Evolutionary conservation across 92 coral and sea anemone species (phyloP).

Genomic region (Epizoanthus scotinus): DNA sequence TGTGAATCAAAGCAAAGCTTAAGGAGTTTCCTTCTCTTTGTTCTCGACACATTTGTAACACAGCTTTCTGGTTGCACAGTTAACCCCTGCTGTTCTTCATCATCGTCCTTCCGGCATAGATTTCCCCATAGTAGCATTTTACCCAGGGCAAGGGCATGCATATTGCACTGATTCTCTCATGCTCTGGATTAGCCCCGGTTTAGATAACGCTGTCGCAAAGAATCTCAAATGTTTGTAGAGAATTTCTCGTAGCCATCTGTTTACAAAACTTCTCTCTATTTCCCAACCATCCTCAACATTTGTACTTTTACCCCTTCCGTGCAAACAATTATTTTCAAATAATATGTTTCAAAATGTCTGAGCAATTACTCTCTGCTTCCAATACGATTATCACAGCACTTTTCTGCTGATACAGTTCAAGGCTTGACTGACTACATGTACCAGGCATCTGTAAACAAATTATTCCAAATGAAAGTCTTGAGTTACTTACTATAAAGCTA

Average conservation of each 20-base stretch:
- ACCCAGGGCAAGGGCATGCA: not conserved
- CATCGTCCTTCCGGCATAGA: conserved; percentile 21
- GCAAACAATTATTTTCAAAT: conserved; percentile 11
- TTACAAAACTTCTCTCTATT: not conserved
- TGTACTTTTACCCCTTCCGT: not conserved
- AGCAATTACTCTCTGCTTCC: not conserved
- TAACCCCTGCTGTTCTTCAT: conserved; percentile 25
- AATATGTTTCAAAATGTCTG: not conserved
- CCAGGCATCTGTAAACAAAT: not conserved
- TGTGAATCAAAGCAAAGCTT: conserved; percentile 39
- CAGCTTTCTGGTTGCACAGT: conserved; percentile 27
- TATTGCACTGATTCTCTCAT: not conserved
- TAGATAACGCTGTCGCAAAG: not conserved
- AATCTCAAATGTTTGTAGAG: not conserved
- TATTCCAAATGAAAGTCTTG: not conserved
- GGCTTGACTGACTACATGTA: not conserved
- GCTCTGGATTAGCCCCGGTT: not conserved
- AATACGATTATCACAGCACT: not conserved
- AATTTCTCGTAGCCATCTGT: not conserved
- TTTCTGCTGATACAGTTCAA: too few species aligned
- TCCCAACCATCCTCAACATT: conserved; percentile 4
- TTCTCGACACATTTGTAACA: conserved; percentile 19
- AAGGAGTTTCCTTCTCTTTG: conserved; percentile 25
- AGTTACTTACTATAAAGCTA: not conserved
- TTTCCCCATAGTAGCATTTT: conserved; percentile 25